Base-by-base conservation (phyloP, 1,140 invertebrate species). In the Sitophilus oryzae region DNA sequence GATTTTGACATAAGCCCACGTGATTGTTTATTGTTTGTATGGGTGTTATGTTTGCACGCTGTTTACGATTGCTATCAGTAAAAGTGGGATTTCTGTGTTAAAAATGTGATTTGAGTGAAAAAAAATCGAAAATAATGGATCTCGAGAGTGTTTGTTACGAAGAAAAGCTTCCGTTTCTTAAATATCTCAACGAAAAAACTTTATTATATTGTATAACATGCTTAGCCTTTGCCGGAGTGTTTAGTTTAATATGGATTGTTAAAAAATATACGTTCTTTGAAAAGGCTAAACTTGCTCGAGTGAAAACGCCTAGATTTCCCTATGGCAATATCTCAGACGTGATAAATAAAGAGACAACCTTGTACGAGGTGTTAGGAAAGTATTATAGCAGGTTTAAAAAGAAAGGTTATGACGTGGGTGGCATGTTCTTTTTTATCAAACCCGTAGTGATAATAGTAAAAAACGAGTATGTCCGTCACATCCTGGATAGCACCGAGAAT, bases 351-450 rank as follows among this genome's bases (percentile, higher is more conserved):
- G 46, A 63, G 16, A 61, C 43, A 41, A 44, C 59, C 1, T 40
- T 65, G 30, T 59, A 63, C 48, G 46, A 52, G 23, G 58, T 60
- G 8, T 44, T 64, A 9, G 62, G 60, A 58, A 60, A 58, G 42
- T 58, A 58, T 38, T 58, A 62, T 22, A 64, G 60, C 35, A 41
- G 49, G 35, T 64, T 62, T 43, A 64, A 60, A 34, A 47, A 56
- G 30, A 59, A 60, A 44, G 36, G 40, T 22, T 59, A 22, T 19
- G 56, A 56, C 42, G 55, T 44, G 19, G 62, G 56, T 8, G 62
- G 62, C 10, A 55, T 64, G 19, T 64, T 52, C 38, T 6, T 62
- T 10, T 60, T 64, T 44, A 25, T 58, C 1, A 60, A 58, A 46
- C 62, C 60, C 5, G 46, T 44, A 18, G 19, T 62, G 21, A 16